Conservation (phyloP, 2,888 invertebrate species). For the Boloria euphrosyne region DNA sequence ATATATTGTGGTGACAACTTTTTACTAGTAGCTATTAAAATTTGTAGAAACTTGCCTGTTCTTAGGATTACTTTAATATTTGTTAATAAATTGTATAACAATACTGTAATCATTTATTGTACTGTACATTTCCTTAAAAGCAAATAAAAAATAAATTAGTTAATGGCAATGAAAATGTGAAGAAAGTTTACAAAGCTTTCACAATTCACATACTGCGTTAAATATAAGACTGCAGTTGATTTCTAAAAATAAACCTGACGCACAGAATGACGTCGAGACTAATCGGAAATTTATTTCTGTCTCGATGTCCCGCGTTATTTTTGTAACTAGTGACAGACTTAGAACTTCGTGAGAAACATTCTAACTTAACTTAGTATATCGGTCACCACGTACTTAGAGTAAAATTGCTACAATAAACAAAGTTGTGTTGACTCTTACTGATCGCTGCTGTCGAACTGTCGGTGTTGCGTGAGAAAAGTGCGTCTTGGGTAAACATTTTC, state of each 20-base stretch:
- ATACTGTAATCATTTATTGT: too few species aligned
- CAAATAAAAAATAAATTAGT: too few species aligned
- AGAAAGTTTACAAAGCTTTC: background rate
- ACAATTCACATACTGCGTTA: constrained; percentile 29
- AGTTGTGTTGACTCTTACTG: constrained; percentile 66
- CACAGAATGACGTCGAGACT: constrained; percentile 57
- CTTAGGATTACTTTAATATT: too few species aligned
- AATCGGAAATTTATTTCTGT: constrained; percentile 56
- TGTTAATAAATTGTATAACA: too few species aligned
- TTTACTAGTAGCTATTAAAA: too few species aligned
- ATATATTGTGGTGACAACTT: too few species aligned
- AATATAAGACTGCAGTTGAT: constrained; percentile 57
- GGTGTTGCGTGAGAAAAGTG: constrained; percentile 65
- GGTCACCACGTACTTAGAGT: constrained; percentile 38
- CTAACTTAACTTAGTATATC: constrained; percentile 25
- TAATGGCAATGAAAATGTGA: background rate
- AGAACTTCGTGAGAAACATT: constrained; percentile 38
- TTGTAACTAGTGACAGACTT: constrained; percentile 24
- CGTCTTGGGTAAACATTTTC: constrained; percentile 68
- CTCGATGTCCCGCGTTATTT: constrained; percentile 40
- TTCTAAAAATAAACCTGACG: constrained; percentile 66
- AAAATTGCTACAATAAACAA: constrained; percentile 67
- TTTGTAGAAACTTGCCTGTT: too few species aligned
- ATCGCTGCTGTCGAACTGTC: constrained; percentile 51
- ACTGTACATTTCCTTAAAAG: too few species aligned